Percentiles rank a stretch among this genome's conserved stretches.
phyloP scores from a whole-genome alignment of 2,888 invertebrate species.

The Plagodis pulveraria region DNA sequence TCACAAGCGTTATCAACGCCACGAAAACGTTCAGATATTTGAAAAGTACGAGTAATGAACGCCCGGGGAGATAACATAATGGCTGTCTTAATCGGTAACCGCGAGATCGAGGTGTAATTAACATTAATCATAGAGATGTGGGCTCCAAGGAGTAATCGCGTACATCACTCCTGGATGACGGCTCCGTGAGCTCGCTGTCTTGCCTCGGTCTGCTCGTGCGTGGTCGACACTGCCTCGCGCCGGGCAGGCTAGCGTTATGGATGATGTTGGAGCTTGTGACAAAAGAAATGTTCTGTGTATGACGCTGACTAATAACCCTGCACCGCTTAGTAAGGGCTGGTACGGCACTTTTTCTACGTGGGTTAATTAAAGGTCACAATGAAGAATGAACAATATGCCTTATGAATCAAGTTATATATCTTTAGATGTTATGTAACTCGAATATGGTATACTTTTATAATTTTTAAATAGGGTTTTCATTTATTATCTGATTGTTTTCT shows the following conservation, averaged over 20 bases:
- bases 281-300: constrained; percentile 62
- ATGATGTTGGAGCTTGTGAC: constrained; percentile 53
- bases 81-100: constrained; percentile 69
- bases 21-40: constrained; percentile 46
- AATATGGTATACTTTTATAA: no score
- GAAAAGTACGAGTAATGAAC: constrained; percentile 62
- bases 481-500: no score
- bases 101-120: constrained; percentile 75
- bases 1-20: constrained; percentile 28
- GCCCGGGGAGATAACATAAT: constrained; percentile 69
- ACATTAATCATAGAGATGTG: constrained; percentile 77
- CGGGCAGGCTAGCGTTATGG: constrained; percentile 49
- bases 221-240: constrained; percentile 40
- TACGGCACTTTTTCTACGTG: constrained; percentile 45
- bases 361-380: constrained; percentile 50
- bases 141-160: constrained; percentile 68
- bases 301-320: constrained; percentile 62
- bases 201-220: constrained; percentile 38
- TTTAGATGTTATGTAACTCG: not conserved
- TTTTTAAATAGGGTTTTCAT: no score
- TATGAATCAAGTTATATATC: not conserved
- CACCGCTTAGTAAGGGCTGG: constrained; percentile 48
- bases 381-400: constrained; percentile 27
- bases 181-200: not conserved
- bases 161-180: constrained; percentile 59